Conservation (phyloP, 2,797 vertebrate genomes). For the Acanthiza pusilla region DNA sequence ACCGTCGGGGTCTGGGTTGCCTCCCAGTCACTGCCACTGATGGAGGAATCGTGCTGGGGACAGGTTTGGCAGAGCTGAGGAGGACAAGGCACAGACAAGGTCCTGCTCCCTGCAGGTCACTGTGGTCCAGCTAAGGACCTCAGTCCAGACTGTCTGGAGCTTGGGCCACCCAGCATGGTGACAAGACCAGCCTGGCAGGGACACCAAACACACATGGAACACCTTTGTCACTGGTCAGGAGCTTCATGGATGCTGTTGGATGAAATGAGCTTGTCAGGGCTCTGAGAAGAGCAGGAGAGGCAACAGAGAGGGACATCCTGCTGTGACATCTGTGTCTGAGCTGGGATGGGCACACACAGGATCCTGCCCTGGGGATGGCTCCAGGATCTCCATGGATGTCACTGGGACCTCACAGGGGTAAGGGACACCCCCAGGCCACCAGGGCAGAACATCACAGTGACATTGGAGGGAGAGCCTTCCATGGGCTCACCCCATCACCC, state of each 20-base stretch:
- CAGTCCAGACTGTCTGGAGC: background rate
- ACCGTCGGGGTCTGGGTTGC: background rate
- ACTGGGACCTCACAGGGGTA: background rate
- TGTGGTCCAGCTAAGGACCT: background rate
- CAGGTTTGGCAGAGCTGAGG: background rate
- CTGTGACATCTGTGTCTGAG: background rate
- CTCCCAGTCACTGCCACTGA: background rate
- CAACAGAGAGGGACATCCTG: background rate
- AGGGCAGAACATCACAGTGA: rapidly evolving
- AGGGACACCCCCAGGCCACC: background rate
- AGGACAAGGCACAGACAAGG: background rate
- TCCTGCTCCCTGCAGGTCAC: background rate
- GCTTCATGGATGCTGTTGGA: background rate
- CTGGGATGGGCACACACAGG: background rate
- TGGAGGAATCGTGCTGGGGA: background rate
- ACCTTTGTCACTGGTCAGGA: background rate
- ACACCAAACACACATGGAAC: background rate
- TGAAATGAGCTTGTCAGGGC: background rate
- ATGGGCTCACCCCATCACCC: background rate
- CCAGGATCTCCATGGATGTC: background rate
- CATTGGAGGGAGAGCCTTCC: background rate
- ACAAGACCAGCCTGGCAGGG: background rate
- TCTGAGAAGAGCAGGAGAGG: background rate
- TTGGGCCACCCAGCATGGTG: background rate
- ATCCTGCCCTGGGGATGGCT: background rate